Conservation (phyloP, 2,888 invertebrate species). For the Apodemia hepburni region DNA sequence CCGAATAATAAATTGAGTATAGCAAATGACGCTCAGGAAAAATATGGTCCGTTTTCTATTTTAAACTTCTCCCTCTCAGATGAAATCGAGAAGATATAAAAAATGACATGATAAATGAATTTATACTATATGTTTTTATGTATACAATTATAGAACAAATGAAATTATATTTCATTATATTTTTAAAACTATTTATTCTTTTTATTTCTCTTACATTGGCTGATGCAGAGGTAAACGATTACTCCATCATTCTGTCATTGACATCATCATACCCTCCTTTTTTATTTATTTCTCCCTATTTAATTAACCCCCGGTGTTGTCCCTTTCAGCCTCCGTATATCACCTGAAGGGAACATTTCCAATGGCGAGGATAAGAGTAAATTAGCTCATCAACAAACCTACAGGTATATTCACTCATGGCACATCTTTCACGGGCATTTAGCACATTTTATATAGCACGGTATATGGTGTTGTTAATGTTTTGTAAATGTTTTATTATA, state of each 20-base stretch:
- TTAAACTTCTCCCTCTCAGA: too few relatives aligned
- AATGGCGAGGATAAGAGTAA: constrained; percentile 84
- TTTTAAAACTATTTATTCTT: constrained; percentile 42
- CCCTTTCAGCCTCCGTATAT: constrained; percentile 82
- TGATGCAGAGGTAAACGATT: constrained; percentile 71
- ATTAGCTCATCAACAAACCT: constrained; percentile 87
- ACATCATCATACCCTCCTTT: constrained; percentile 47
- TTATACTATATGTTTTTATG: too few relatives aligned
- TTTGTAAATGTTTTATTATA: constrained; percentile 17
- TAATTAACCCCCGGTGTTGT: constrained; percentile 73
- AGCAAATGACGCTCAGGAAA: too few relatives aligned
- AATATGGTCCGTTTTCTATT: too few relatives aligned
- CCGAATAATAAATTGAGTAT: too few relatives aligned
- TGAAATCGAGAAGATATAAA: too few relatives aligned
- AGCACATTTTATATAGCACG: constrained; percentile 19
- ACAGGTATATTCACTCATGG: constrained; percentile 80
- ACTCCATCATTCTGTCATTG: constrained; percentile 49
- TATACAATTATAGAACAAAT: not conserved
- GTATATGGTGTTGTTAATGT: constrained; percentile 22
- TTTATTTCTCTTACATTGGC: constrained; percentile 64
- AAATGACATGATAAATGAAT: too few relatives aligned
- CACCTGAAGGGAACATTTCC: constrained; percentile 80
- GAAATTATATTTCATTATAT: not conserved
- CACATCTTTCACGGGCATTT: constrained; percentile 8
- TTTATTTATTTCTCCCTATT: constrained; percentile 46